Conservation (phyloP, 2,888 invertebrate species). For the Hoplodrina blanda region DNA sequence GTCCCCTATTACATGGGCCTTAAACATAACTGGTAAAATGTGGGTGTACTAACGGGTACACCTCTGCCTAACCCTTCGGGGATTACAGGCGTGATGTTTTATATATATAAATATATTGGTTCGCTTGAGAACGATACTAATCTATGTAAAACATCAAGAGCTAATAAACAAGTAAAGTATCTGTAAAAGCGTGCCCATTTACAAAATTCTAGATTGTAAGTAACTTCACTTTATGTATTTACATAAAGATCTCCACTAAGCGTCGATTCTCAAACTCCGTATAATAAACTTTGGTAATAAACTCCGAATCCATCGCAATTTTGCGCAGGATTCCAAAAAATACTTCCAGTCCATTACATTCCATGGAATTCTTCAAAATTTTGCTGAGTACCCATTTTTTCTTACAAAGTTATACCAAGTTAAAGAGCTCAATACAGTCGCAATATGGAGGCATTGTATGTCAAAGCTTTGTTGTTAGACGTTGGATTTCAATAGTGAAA, state of each 20-base stretch:
- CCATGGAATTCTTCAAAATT: constrained; percentile 46
- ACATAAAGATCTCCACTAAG: constrained; percentile 27
- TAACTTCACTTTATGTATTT: constrained; percentile 19
- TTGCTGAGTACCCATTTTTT: constrained; percentile 29
- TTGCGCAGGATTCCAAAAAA: constrained; percentile 45
- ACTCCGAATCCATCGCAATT: constrained; percentile 52
- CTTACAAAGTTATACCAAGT: constrained; percentile 53
- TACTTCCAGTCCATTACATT: constrained; percentile 49
- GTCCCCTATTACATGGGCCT: too few relatives aligned
- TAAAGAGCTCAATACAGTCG: constrained; percentile 43
- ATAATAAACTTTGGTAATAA: constrained; percentile 56
- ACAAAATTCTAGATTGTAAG: constrained; percentile 17
- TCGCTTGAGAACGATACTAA: background rate
- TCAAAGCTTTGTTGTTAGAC: constrained; percentile 48
- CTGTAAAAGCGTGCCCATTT: constrained; percentile 3
- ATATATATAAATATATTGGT: background rate
- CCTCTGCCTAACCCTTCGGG: too few relatives aligned
- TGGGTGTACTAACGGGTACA: too few relatives aligned
- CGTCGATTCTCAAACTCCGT: constrained; percentile 27
- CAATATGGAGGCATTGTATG: constrained; percentile 55
- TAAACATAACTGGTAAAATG: too few relatives aligned
- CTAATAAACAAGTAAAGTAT: background rate
- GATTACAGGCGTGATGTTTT: too few relatives aligned
- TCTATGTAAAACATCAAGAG: background rate
- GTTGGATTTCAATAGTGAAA: constrained; percentile 39